These are phyloP conservation scores for Drosophila funebris DNA, from an alignment of 1,140 invertebrate genomes.

Conservation along the genomic window DNA sequence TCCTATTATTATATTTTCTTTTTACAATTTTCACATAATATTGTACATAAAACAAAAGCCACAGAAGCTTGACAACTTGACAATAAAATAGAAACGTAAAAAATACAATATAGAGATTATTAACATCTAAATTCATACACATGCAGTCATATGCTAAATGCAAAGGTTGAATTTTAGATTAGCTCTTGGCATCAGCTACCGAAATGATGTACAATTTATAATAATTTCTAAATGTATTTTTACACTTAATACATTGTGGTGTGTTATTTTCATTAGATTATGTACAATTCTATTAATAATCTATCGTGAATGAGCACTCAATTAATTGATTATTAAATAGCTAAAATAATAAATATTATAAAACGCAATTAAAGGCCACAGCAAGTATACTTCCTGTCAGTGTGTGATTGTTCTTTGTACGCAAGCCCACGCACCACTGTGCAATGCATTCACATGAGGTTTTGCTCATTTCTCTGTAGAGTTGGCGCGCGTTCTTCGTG, in stretches of 20 bases:
- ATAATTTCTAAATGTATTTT: not conserved
- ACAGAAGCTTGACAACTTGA: slow-evolving; percentile 24
- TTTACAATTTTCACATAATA: slow-evolving; percentile 63
- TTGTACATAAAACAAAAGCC: slow-evolving; percentile 50
- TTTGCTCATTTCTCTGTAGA: not conserved
- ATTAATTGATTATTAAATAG: slow-evolving; percentile 14
- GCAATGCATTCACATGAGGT: slow-evolving; percentile 19
- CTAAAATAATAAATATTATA: slow-evolving; percentile 23
- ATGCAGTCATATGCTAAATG: slow-evolving; percentile 42
- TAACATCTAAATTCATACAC: slow-evolving; percentile 5
- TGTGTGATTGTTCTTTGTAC: slow-evolving; percentile 14
- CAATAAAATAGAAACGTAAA: slow-evolving; percentile 32
- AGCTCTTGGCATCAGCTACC: slow-evolving; percentile 43
- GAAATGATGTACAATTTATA: slow-evolving; percentile 20
- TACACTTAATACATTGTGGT: too few relatives aligned
- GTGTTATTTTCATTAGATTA: not conserved
- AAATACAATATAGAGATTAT: slow-evolving; percentile 36
- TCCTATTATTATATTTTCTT: slow-evolving; percentile 31
- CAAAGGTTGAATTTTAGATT: slow-evolving; percentile 50
- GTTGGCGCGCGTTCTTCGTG: not conserved
- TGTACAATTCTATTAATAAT: slow-evolving; percentile 15
- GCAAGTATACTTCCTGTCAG: slow-evolving; percentile 29
- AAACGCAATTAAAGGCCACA: slow-evolving; percentile 9
- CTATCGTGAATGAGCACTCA: slow-evolving; percentile 1
- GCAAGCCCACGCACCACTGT: slow-evolving; percentile 48